Evolutionary conservation across 2,888 invertebrate genomes (phyloP).

Genomic region (Liopterus haemorrhoidalis): DNA sequence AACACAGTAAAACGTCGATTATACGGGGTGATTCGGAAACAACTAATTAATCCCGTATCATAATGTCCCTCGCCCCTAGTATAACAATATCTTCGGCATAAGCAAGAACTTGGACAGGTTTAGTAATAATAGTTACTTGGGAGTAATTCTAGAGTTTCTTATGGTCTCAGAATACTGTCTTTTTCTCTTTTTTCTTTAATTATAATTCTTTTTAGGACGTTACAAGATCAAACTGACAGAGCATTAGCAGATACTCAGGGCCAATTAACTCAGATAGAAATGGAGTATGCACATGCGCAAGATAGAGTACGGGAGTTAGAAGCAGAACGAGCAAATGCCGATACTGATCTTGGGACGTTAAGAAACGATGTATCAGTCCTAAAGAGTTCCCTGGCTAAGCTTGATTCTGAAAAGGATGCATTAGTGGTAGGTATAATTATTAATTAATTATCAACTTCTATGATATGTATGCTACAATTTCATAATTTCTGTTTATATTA

Average conservation of each 20-base stretch:
- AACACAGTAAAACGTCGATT: no score
- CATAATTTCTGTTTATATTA: slow-evolving; percentile 13
- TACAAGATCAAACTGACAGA: slow-evolving; percentile 72
- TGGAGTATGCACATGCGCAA: slow-evolving; percentile 56
- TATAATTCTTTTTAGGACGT: slow-evolving; percentile 48
- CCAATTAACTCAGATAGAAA: slow-evolving; percentile 59
- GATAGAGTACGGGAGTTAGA: slow-evolving; percentile 54
- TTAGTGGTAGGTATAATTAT: slow-evolving; percentile 47
- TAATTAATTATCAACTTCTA: slow-evolving; percentile 7
- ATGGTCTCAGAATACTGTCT: no score
- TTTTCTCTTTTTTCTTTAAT: slow-evolving; percentile 13
- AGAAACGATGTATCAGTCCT: slow-evolving; percentile 59
- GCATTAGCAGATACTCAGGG: slow-evolving; percentile 63
- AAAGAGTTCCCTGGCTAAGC: slow-evolving; percentile 55
- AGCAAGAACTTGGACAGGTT: no score
- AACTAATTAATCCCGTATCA: no score
- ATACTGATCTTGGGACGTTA: slow-evolving; percentile 55
- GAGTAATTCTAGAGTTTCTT: no score
- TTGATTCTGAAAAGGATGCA: slow-evolving; percentile 68
- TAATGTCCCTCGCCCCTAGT: no score
- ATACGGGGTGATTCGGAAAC: no score
- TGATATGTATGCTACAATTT: neutral
- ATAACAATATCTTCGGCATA: no score
- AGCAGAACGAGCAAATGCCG: slow-evolving; percentile 53
- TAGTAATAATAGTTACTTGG: no score